phyloP scores from a whole-genome alignment of 2,113 vertebrate species.

The Brachypodius melanocephalos region DNA sequence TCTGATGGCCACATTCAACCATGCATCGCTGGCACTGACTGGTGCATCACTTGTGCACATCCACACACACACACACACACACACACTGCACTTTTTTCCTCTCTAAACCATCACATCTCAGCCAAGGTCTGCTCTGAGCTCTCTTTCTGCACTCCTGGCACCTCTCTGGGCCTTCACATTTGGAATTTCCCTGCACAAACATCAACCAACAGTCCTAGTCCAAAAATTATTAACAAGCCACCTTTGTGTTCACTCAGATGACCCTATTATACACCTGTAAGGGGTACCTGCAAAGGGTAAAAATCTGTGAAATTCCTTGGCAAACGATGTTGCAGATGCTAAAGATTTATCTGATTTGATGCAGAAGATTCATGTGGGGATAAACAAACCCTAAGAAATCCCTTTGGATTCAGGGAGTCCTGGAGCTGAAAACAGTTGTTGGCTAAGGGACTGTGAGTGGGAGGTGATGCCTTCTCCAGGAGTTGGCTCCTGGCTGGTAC shows the following conservation, averaged over 20 bases:
- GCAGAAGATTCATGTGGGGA: neutral
- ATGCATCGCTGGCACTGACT: neutral
- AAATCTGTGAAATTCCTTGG: neutral
- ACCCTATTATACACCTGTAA: neutral
- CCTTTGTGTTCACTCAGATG: neutral
- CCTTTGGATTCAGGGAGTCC: neutral
- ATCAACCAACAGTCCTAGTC: neutral
- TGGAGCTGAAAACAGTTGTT: neutral
- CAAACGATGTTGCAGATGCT: neutral
- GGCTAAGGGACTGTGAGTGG: neutral
- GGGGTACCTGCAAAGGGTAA: neutral
- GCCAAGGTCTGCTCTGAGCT: neutral
- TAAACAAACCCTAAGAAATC: neutral
- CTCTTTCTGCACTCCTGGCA: neutral
- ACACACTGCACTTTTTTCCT: neutral
- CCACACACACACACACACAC: neutral
- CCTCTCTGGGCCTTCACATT: neutral
- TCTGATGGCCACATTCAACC: neutral
- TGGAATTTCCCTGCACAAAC: neutral
- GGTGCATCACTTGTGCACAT: neutral
- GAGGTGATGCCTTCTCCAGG: neutral
- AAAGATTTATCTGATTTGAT: neutral
- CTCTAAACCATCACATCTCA: neutral
- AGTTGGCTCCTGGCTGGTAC: neutral
- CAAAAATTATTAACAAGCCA: neutral